Base-by-base conservation (phyloP, 2,888 invertebrate genomes). In the Smittia aterrima region DNA sequence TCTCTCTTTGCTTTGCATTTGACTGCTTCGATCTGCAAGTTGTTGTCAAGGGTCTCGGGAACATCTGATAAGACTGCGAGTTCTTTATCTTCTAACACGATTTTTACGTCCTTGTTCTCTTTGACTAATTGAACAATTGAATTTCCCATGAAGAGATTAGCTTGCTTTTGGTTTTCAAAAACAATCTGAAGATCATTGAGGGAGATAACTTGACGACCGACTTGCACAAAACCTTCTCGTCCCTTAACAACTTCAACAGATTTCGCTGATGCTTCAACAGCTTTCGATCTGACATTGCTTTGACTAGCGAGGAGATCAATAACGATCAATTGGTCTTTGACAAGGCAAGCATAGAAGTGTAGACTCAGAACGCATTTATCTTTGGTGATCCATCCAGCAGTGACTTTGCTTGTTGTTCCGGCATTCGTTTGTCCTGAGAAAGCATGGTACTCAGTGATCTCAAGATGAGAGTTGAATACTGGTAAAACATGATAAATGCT, bases 311-410 rank as follows among this genome's bases (percentile, higher is more conserved):
- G 84, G 9, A 92, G 82, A 79, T 92, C 87, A 22, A 91, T 79
- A 9, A 88, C 86, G 38, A 89, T 84, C 18, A 92, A 79, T 75
- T 88, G 84, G 75, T 83, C 83, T 38, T 86, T 82, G 0, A 88
- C 87, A 24, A 89, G 77, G 78, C 92, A 93, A 4, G 86, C 86
- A 80, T 88, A 89, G 80, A 87, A 88, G 4, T 87, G 86, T 1
- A 86, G 86, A 38, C 88, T 85, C 71, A 89, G 78, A 6, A 87
- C 80, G 80, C 92, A 93, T 76, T 88, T 88, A 84, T 83, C 83
- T 73, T 84, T 81, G 78, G 83, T 84, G 22, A 86, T 84, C 90
- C 91, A 91, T 1, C 85, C 81, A 0, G 89, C 87, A n/a, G 87
- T 84, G 66, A 90, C 80, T 79, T 86, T 87, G 0, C 84, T 82